Percentiles rank a stretch among this genome's conserved stretches.
phyloP scores from a whole-genome alignment of 53 echinoderm and acorn worm genomes.

The Patiria pectinifera region DNA sequence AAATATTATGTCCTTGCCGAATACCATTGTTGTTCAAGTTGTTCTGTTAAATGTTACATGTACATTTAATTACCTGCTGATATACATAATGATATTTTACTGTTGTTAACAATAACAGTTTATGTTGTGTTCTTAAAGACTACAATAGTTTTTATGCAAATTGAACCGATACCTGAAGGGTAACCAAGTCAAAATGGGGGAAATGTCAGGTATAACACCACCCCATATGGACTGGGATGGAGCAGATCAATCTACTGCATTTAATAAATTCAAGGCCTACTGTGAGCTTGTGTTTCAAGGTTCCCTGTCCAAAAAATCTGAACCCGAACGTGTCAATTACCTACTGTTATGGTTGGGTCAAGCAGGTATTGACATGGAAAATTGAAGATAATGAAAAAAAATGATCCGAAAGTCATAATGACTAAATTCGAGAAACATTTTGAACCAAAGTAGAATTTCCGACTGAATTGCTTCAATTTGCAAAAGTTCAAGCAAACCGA shows the following conservation, averaged over 20 bases:
- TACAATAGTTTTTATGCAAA: slow-evolving; percentile 1
- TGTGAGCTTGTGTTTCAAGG: slow-evolving; percentile 68
- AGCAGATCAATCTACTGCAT: slow-evolving; percentile 45
- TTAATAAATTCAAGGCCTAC: slow-evolving; percentile 66
- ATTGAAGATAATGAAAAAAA: slow-evolving; percentile 41
- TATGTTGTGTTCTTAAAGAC: not conserved
- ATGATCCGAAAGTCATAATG: slow-evolving; percentile 53
- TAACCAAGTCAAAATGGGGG: slow-evolving; percentile 47
- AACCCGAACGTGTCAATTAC: slow-evolving; percentile 35
- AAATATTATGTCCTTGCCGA: slow-evolving; percentile 1
- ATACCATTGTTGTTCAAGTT: not conserved
- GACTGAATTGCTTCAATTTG: slow-evolving; percentile 61
- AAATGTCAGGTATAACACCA: slow-evolving; percentile 61
- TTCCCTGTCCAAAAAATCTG: slow-evolving; percentile 61
- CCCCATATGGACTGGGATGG: slow-evolving; percentile 62
- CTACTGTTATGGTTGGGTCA: slow-evolving; percentile 63
- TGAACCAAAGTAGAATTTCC: slow-evolving; percentile 70
- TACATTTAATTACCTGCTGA: slow-evolving; percentile 12
- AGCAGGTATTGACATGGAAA: slow-evolving; percentile 72
- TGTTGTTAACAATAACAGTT: not conserved
- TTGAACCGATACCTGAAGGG: not conserved
- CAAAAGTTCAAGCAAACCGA: slow-evolving; percentile 44
- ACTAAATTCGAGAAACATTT: slow-evolving; percentile 63
- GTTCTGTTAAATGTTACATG: not conserved
- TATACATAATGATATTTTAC: not conserved